A percentile compares a stretch with the other conserved stretches of the same genome.
Conservation (phyloP, 92 coral and sea anemone species). For the Epizoanthus rinbou region DNA sequence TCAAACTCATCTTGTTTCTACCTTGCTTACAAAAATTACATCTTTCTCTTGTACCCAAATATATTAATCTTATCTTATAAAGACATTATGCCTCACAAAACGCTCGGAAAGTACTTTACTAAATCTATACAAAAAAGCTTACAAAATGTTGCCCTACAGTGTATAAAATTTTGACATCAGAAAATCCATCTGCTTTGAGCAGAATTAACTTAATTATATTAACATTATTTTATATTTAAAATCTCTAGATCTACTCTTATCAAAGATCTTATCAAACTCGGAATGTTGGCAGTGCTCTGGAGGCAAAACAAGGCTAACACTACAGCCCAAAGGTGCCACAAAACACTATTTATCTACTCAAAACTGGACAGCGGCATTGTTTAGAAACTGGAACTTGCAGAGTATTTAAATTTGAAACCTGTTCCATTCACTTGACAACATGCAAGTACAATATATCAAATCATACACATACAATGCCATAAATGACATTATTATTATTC, state of each 20-base stretch:
- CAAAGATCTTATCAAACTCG: not conserved
- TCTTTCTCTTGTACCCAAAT: conserved; percentile 32
- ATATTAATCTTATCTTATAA: conserved; percentile 65
- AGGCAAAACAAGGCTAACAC: conserved; percentile 5
- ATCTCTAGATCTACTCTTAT: conserved; percentile 38
- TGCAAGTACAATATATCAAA: conserved; percentile 28
- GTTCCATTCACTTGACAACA: conserved; percentile 21
- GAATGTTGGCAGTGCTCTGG: not conserved
- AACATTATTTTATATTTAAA: conserved; percentile 35
- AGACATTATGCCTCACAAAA: conserved; percentile 59
- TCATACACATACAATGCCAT: conserved; percentile 4
- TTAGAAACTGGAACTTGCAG: conserved; percentile 3
- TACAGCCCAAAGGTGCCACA: not conserved
- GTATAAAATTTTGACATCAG: conserved; percentile 60
- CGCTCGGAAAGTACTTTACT: conserved; percentile 59
- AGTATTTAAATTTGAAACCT: not conserved
- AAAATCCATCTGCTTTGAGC: conserved; percentile 71
- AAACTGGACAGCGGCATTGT: not conserved
- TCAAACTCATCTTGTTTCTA: not conserved
- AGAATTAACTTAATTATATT: conserved; percentile 46
- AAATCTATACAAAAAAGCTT: conserved; percentile 40
- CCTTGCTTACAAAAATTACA: conserved; percentile 31
- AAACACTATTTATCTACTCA: conserved; percentile 1
- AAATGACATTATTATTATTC: not conserved
- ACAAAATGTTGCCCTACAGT: conserved; percentile 60